Evolutionary conservation across 2,888 invertebrate species (phyloP).

Genomic region (Rhingia rostrata): DNA sequence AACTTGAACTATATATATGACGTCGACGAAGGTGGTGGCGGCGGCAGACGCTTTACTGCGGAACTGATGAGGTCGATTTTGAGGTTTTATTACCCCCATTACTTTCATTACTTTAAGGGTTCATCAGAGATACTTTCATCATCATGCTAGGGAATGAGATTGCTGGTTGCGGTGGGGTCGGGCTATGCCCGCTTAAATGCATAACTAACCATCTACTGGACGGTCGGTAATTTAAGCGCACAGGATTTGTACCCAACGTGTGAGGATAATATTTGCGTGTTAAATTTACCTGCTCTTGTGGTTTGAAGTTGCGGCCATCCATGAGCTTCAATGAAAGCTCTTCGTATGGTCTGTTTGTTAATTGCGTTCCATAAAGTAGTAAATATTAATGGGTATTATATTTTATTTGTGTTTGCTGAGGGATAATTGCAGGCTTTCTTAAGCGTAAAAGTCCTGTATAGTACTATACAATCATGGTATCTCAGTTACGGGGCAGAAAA

Average conservation of each 20-base stretch:
- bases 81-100: slow-evolving; percentile 71
- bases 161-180: slow-evolving; percentile 1
- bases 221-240: slow-evolving; percentile 59
- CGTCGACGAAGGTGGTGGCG: slow-evolving; percentile 10
- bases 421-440: slow-evolving; percentile 53
- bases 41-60: slow-evolving; percentile 30
- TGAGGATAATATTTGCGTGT: slow-evolving; percentile 69
- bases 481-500: slow-evolving; percentile 28
- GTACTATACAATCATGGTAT: slow-evolving; percentile 8
- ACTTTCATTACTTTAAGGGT: slow-evolving; percentile 72
- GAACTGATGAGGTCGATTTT: slow-evolving; percentile 66
- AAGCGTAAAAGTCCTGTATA: slow-evolving; percentile 20
- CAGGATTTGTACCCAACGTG: slow-evolving; percentile 22
- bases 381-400: slow-evolving; percentile 68
- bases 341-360: slow-evolving; percentile 56
- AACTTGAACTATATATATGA: slow-evolving; percentile 60
- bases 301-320: slow-evolving; percentile 57
- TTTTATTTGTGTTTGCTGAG: slow-evolving; percentile 61
- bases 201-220: slow-evolving; percentile 57
- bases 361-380: slow-evolving; percentile 62
- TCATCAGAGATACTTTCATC: slow-evolving; percentile 70
- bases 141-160: slow-evolving; percentile 18
- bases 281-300: slow-evolving; percentile 65
- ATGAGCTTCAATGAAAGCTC: slow-evolving; percentile 45
- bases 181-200: slow-evolving; percentile 39